Evolutionary conservation across 2,113 vertebrate species (phyloP).

Genomic region (Nothocercus julius): DNA sequence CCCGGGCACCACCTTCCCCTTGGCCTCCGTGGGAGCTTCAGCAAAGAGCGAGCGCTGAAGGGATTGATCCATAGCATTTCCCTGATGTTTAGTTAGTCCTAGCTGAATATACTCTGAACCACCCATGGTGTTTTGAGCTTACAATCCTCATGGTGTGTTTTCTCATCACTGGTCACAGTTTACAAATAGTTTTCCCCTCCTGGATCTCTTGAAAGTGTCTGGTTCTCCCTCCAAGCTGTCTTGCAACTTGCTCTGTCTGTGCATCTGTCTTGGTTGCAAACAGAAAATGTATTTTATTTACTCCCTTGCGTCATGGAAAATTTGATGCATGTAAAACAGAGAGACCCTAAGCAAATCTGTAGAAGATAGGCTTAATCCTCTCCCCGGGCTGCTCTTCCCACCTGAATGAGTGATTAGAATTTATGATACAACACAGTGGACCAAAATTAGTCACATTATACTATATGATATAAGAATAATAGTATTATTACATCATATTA

Average conservation of each 20-base stretch:
- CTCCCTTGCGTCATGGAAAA: background rate
- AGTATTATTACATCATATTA: background rate
- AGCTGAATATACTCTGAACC: background rate
- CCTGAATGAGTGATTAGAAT: background rate
- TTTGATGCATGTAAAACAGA: background rate
- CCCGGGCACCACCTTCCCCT: accelerated
- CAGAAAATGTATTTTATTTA: background rate
- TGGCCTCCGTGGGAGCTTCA: background rate
- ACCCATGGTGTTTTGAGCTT: background rate
- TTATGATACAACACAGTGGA: background rate
- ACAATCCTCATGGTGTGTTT: background rate
- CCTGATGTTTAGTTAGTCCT: background rate
- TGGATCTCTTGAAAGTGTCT: background rate
- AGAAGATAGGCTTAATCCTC: background rate
- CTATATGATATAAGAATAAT: background rate
- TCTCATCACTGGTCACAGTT: background rate
- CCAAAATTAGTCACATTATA: background rate
- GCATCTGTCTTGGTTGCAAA: background rate
- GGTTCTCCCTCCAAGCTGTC: background rate
- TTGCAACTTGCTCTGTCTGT: background rate
- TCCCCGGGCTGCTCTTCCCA: background rate
- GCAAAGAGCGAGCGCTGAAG: accelerated
- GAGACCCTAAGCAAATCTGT: background rate
- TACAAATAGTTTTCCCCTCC: background rate
- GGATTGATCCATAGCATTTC: background rate